Percentiles rank a stretch among this genome's conserved stretches.
Conservation (phyloP, 2,888 invertebrate genomes). For the Perizoma affinitatum region DNA sequence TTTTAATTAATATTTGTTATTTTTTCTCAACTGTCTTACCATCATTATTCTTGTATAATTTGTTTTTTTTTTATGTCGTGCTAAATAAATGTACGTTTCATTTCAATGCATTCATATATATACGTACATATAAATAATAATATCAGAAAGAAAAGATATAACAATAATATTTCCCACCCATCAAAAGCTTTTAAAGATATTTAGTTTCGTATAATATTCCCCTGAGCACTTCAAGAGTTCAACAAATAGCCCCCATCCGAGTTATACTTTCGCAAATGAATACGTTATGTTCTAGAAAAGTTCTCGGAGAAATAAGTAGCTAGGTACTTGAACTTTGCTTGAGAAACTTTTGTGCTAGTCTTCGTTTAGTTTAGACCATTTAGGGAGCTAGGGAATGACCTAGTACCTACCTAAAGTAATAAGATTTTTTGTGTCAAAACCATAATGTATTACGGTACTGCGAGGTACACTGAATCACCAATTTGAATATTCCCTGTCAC, state of each 20-base stretch:
- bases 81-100: too few relatives aligned
- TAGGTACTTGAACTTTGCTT: slow-evolving; percentile 13
- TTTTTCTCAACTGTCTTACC: too few relatives aligned
- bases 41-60: too few relatives aligned
- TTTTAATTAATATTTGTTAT: too few relatives aligned
- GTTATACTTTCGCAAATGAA: slow-evolving; percentile 25
- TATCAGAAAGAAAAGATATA: neutral
- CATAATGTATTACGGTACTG: too few relatives aligned
- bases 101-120: too few relatives aligned
- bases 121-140: too few relatives aligned
- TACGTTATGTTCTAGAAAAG: slow-evolving; percentile 26
- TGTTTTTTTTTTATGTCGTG: too few relatives aligned
- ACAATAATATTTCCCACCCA: neutral
- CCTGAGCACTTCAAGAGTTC: slow-evolving; percentile 18
- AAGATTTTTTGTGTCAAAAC: too few relatives aligned
- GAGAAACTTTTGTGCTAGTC: slow-evolving; percentile 22
- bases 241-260: slow-evolving; percentile 31
- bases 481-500: too few relatives aligned
- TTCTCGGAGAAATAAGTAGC: slow-evolving; percentile 10
- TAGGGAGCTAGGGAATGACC: slow-evolving; percentile 10
- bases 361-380: slow-evolving; percentile 14
- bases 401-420: neutral
- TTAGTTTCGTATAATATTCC: slow-evolving; percentile 19
- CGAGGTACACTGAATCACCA: too few relatives aligned
- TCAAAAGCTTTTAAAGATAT: slow-evolving; percentile 25